phyloP scores from a whole-genome alignment of 2,888 invertebrate genomes.

The Cataglyphis cursor region DNA sequence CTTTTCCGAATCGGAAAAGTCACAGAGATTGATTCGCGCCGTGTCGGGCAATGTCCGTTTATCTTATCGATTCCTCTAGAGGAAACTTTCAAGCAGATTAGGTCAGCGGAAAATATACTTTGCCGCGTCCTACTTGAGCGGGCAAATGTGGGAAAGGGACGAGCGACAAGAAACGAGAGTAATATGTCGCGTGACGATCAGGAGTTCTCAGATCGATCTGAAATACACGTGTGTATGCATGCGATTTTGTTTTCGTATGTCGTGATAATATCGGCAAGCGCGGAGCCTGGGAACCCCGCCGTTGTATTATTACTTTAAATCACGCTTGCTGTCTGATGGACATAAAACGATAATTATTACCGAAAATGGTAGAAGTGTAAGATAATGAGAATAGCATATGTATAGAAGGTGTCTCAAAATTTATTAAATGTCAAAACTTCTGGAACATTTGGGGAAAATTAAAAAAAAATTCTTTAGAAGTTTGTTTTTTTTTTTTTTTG shows the following conservation, averaged over 20 bases:
- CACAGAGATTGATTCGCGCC: slow-evolving; percentile 23
- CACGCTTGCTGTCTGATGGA: background rate
- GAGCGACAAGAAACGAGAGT: slow-evolving; percentile 9
- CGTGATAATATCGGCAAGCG: slow-evolving; percentile 61
- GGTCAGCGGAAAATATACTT: background rate
- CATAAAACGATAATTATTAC: background rate
- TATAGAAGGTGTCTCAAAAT: background rate
- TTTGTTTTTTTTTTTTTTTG: too few species aligned
- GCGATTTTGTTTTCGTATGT: slow-evolving; percentile 59
- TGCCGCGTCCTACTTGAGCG: background rate
- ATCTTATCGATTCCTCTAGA: background rate
- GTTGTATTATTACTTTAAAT: slow-evolving; percentile 17
- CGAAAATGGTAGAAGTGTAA: background rate
- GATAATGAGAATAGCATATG: background rate
- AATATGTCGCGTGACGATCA: slow-evolving; percentile 60
- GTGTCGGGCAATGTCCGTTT: background rate
- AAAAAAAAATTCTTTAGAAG: too few species aligned
- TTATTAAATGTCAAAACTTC: too few species aligned
- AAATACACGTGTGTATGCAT: slow-evolving; percentile 26
- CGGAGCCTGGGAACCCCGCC: slow-evolving; percentile 22
- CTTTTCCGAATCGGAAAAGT: slow-evolving; percentile 30
- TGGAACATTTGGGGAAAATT: too few species aligned
- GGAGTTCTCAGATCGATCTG: slow-evolving; percentile 37
- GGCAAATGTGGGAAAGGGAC: slow-evolving; percentile 5
- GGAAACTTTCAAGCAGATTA: slow-evolving; percentile 6